These are phyloP conservation scores for Caenorhabditis doughertyi DNA, from an alignment of 2,888 invertebrate genomes.

Conservation along the genomic window DNA sequence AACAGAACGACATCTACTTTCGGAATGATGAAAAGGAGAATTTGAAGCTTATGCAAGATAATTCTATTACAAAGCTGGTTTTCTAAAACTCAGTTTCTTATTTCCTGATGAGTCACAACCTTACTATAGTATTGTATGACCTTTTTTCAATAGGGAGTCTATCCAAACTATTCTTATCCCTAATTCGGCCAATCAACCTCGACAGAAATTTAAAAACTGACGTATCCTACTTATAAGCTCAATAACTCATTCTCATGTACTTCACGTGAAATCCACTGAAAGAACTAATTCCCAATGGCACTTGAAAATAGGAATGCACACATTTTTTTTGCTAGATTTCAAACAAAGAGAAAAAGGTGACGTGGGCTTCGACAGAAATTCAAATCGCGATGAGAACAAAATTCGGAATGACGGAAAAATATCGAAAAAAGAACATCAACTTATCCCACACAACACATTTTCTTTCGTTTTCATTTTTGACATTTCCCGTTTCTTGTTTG, in stretches of 20 bases:
- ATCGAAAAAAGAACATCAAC: background rate
- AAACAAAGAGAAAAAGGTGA: conserved; percentile 17
- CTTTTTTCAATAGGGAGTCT: background rate
- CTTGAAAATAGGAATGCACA: conserved; percentile 12
- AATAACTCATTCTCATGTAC: conserved; percentile 12
- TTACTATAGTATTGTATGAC: background rate
- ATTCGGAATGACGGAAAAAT: background rate
- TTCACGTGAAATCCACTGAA: conserved; percentile 29
- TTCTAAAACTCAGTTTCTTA: too few species aligned
- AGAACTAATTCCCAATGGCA: conserved; percentile 9
- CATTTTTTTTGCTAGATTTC: conserved; percentile 6
- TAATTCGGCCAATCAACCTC: conserved; percentile 5
- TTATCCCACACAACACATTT: background rate
- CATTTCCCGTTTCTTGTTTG: conserved; percentile 12
- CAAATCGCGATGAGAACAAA: background rate
- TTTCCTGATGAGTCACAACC: conserved; percentile 2
- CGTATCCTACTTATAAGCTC: conserved; percentile 15
- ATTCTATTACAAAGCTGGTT: too few species aligned
- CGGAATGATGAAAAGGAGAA: background rate
- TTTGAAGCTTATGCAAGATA: too few species aligned
- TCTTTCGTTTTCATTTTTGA: conserved; percentile 2
- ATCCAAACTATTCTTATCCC: conserved; percentile 16
- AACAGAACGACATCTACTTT: background rate
- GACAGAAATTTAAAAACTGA: background rate
- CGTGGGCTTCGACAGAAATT: conserved; percentile 9